Evolutionary conservation across 2,113 vertebrate species (phyloP).

Genomic region (Thinocorus orbignyianus): DNA sequence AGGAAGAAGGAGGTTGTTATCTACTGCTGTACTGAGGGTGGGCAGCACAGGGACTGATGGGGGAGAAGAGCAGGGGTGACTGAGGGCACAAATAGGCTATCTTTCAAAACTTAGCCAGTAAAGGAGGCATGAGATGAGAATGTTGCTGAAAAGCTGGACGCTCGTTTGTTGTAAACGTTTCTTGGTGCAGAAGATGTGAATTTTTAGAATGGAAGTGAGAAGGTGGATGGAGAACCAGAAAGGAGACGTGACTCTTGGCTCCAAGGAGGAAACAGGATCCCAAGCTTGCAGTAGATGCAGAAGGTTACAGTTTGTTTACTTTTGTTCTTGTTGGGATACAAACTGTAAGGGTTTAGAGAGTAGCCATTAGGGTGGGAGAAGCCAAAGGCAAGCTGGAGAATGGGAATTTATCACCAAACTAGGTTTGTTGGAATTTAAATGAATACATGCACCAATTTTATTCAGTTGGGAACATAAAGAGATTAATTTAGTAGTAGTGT

Average conservation of each 20-base stretch:
- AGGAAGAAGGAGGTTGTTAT: not conserved
- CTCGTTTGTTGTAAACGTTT: conserved; percentile 26
- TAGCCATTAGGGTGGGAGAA: not conserved
- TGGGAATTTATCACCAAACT: not conserved
- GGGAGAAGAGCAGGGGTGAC: not conserved
- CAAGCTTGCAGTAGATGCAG: not conserved
- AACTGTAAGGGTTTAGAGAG: conserved; percentile 14
- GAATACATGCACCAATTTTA: not conserved
- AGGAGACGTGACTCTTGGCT: conserved; percentile 18
- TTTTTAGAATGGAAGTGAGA: conserved; percentile 51
- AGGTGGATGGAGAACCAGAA: conserved; percentile 45
- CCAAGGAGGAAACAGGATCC: conserved; percentile 28
- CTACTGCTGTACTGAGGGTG: not conserved
- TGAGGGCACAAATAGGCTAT: not conserved
- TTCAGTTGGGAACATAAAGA: not conserved
- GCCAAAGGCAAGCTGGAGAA: not conserved
- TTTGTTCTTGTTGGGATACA: conserved; percentile 43
- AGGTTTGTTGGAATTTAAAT: not conserved
- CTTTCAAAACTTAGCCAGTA: not conserved
- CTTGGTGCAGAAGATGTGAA: conserved; percentile 34
- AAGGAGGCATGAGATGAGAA: conserved; percentile 15
- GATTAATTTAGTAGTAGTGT: not conserved
- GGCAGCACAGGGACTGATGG: not conserved
- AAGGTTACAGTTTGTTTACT: conserved; percentile 62
- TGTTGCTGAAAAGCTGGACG: not conserved